Evolutionary conservation across 2,113 vertebrate genomes (phyloP).

Genomic region (Rhodinocichla rosea): DNA sequence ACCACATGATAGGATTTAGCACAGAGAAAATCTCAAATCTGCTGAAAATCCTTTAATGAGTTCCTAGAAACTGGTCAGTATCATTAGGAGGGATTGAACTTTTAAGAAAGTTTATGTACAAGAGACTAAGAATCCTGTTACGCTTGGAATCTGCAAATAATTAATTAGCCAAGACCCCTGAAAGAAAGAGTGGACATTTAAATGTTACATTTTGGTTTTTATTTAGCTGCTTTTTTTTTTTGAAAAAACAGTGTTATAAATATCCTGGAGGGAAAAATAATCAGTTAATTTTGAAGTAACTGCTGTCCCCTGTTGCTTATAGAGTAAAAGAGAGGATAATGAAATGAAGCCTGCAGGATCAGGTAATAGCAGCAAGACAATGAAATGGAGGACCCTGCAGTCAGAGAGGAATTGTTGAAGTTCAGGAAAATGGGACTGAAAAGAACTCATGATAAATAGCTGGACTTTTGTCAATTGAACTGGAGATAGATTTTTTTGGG

Average conservation of each 20-base stretch:
- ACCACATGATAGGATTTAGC: constrained; percentile 26
- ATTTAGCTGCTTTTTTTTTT: not conserved
- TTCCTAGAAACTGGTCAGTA: not conserved
- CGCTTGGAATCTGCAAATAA: not conserved
- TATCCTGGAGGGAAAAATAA: not conserved
- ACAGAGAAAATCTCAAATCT: constrained; percentile 16
- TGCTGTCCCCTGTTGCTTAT: not conserved
- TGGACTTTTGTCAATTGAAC: not conserved
- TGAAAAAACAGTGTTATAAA: not conserved
- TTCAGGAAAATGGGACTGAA: not conserved
- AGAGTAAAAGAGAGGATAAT: not conserved
- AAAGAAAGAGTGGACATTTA: not conserved
- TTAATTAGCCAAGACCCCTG: not conserved
- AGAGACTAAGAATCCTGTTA: not conserved
- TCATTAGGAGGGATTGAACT: not conserved
- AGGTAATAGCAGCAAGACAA: not conserved
- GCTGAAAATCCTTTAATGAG: not conserved
- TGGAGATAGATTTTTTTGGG: not conserved
- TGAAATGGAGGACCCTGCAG: not conserved
- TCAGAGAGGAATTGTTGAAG: not conserved
- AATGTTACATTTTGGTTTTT: not conserved
- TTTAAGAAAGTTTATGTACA: not conserved
- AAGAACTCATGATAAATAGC: not conserved
- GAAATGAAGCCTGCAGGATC: not conserved
- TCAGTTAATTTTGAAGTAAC: not conserved